These are phyloP conservation scores for Atrina japonica DNA, from an alignment of 2,888 invertebrate genomes.

Conservation along the genomic window DNA sequence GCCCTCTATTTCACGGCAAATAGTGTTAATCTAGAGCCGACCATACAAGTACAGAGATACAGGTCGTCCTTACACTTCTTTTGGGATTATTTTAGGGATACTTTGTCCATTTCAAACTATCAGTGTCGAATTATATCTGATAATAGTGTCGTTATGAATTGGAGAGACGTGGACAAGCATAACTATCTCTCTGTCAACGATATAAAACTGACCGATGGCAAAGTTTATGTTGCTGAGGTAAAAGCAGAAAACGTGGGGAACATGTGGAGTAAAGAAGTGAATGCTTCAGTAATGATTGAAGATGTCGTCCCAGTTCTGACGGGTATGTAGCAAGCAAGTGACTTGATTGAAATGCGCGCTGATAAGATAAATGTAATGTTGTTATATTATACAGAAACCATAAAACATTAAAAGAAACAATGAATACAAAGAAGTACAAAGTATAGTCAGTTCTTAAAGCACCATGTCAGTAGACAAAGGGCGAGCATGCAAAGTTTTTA, in stretches of 20 bases:
- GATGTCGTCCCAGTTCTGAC: conserved; percentile 20
- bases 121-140: conserved; percentile 9
- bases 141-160: background rate
- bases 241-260: conserved; percentile 13
- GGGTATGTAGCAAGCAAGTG: no score
- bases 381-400: no score
- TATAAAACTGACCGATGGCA: background rate
- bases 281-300: conserved; percentile 11
- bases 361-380: no score
- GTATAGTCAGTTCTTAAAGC: no score
- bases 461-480: no score
- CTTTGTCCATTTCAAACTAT: conserved; percentile 15
- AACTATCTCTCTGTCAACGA: conserved; percentile 15
- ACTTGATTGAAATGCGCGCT: no score
- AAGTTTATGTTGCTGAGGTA: conserved; percentile 12
- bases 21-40: background rate
- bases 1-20: background rate
- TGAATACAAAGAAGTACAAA: no score
- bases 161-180: conserved; percentile 16
- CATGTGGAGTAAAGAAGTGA: conserved; percentile 11
- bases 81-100: conserved; percentile 32
- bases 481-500: no score
- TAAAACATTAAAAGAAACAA: no score
- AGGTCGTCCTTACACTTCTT: conserved; percentile 19
- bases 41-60: background rate